These are phyloP conservation scores for Musca vetustissima DNA, from an alignment of 1,140 invertebrate genomes.

Conservation along the genomic window DNA sequence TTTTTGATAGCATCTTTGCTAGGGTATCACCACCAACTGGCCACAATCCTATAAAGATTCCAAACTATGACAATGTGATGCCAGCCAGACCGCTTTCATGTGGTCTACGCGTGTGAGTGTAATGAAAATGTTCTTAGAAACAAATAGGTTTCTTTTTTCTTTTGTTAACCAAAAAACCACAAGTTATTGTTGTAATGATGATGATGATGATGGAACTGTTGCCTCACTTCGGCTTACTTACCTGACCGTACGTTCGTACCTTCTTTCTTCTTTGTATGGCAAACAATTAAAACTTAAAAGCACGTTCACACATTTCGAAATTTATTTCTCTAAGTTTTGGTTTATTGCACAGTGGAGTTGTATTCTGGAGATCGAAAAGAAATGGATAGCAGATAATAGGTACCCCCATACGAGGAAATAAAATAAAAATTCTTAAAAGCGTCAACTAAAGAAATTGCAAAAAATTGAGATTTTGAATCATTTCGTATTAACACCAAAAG, in stretches of 20 bases:
- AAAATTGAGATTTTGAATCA: too few relatives aligned
- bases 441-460: too few relatives aligned
- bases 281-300: constrained; percentile 25
- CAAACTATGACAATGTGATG: too few relatives aligned
- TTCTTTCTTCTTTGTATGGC: constrained; percentile 4
- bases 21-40: background rate
- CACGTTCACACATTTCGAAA: constrained; percentile 14
- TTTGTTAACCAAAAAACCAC: background rate
- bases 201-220: too few relatives aligned
- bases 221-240: background rate
- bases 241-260: background rate
- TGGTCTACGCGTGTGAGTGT: background rate
- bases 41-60: background rate
- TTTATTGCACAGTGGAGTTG: too few relatives aligned
- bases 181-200: constrained; percentile 1
- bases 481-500: too few relatives aligned
- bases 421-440: too few relatives aligned
- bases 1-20: constrained; percentile 26
- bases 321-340: too few relatives aligned
- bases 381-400: too few relatives aligned
- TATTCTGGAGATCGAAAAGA: too few relatives aligned
- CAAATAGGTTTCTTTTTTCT: background rate
- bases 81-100: background rate
- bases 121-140: constrained; percentile 11
- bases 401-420: too few relatives aligned